A percentile compares a stretch with the other conserved stretches of the same genome.
Evolutionary conservation across 2,797 vertebrate species (phyloP).

Genomic region (Rhynchotus rufescens): DNA sequence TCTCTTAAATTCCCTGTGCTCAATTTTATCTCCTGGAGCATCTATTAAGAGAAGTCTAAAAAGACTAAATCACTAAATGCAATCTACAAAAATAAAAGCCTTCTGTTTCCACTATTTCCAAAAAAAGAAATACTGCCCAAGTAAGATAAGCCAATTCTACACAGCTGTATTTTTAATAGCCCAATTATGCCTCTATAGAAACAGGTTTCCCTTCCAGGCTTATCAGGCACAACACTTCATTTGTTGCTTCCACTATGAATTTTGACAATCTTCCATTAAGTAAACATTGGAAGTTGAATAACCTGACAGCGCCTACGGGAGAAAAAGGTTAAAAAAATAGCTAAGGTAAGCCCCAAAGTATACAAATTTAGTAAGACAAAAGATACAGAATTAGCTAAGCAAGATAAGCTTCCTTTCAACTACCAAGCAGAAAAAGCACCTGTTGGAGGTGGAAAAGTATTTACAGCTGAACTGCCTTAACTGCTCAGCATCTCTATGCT

Average conservation of each 20-base stretch:
- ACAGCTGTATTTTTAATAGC: slow-evolving; percentile 54
- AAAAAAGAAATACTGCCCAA: slow-evolving; percentile 43
- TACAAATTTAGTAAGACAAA: slow-evolving; percentile 60
- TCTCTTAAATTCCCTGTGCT: not conserved
- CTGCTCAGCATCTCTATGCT: slow-evolving; percentile 15
- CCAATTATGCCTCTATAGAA: slow-evolving; percentile 65
- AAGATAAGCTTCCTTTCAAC: slow-evolving; percentile 58
- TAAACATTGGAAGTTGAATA: slow-evolving; percentile 59
- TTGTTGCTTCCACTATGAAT: slow-evolving; percentile 57
- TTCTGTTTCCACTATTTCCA: slow-evolving; percentile 40
- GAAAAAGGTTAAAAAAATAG: not conserved
- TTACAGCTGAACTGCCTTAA: slow-evolving; percentile 45
- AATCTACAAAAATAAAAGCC: slow-evolving; percentile 50
- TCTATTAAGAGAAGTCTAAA: slow-evolving; percentile 44
- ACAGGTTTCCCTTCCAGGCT: slow-evolving; percentile 65
- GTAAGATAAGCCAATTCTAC: slow-evolving; percentile 60
- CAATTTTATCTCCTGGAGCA: not conserved
- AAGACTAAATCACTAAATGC: slow-evolving; percentile 55
- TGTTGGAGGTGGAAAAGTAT: slow-evolving; percentile 12
- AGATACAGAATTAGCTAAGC: slow-evolving; percentile 49
- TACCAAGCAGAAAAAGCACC: slow-evolving; percentile 34
- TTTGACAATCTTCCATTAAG: slow-evolving; percentile 41
- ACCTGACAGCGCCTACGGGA: slow-evolving; percentile 17
- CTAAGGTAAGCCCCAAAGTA: slow-evolving; percentile 33
- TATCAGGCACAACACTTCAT: slow-evolving; percentile 53